Evolutionary conservation across 1,140 invertebrate genomes (phyloP).

Genomic region (Araneus ventricosus): DNA sequence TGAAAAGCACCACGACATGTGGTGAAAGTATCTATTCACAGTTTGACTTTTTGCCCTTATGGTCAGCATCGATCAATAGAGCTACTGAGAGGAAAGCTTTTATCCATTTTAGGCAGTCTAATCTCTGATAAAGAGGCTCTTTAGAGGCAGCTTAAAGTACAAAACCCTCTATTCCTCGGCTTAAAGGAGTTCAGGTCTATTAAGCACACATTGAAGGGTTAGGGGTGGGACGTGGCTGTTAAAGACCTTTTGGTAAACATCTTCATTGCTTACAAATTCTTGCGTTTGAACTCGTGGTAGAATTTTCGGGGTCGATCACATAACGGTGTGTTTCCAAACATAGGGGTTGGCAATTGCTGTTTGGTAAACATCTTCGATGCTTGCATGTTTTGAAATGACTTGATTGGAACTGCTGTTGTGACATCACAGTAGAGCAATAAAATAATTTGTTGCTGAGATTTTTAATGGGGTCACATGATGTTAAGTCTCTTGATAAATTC

Average conservation of each 20-base stretch:
- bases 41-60: background rate
- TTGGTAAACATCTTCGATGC: too few relatives aligned
- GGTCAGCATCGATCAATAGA: background rate
- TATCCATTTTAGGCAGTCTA: background rate
- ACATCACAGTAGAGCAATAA: too few relatives aligned
- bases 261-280: background rate
- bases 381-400: too few relatives aligned
- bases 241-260: background rate
- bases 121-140: background rate
- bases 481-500: too few relatives aligned
- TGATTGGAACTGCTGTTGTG: too few relatives aligned
- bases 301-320: too few relatives aligned
- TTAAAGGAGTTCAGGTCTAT: slow-evolving; percentile 25
- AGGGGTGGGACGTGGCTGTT: background rate
- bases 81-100: background rate
- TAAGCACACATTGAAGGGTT: slow-evolving; percentile 23
- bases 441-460: too few relatives aligned
- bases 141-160: background rate
- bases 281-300: too few relatives aligned
- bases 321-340: too few relatives aligned
- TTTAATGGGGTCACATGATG: too few relatives aligned
- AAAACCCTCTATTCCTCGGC: background rate
- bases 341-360: too few relatives aligned
- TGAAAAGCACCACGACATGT: background rate
- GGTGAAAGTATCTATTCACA: slow-evolving; percentile 11